Base-by-base conservation (phyloP, 2,113 vertebrate genomes). In the Cavia porcellus region DNA sequence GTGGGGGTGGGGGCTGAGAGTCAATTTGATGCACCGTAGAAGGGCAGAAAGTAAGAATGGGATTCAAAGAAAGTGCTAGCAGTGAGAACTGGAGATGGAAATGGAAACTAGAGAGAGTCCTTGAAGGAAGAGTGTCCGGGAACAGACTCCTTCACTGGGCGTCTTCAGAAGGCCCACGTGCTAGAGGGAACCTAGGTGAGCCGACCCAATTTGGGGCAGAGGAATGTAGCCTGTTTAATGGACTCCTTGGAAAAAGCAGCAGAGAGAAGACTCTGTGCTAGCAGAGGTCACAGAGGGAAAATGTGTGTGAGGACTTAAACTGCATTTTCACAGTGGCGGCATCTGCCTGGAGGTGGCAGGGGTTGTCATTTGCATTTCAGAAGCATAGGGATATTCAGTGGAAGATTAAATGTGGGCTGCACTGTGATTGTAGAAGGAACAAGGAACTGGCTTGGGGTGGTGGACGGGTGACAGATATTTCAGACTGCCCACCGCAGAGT, bases 391-490 rank as follows among this genome's bases (percentile, higher is more conserved):
- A 95, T 81, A 86, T 90, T 96, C 70, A 62, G 61, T 38, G 66
- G 79, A 95, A 93, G 82, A 95, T 87, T 89, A 94, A 93, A 74
- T 97, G 83, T 24, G 57, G 80, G 81, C 45, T 86, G 30, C 9
- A 11, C 1, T 74, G 32, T 82, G 50, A 89, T 55, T 90, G 24
- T 42, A 68, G 81, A 92, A 79, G 86, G 72, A 95, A 52, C 19
- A 28, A 38, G 59, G 17, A 55, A 90, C 24, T 88, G 75, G 77
- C 79, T 32, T 72, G 57, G 14, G 22, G 30, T 68, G 8, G 66
- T 42, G 72, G 74, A 5, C 17, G 38, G 75, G 19, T 4, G 30
- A 22, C 15, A 20, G 75, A 38, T 5, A 6, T 42, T 1, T 80
- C 12, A 38, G 74, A 55, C 28, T 72, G 47, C 42, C 25, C 15